These are phyloP conservation scores for Cerceris rybyensis DNA, from an alignment of 2,888 invertebrate species.

Conservation along the genomic window DNA sequence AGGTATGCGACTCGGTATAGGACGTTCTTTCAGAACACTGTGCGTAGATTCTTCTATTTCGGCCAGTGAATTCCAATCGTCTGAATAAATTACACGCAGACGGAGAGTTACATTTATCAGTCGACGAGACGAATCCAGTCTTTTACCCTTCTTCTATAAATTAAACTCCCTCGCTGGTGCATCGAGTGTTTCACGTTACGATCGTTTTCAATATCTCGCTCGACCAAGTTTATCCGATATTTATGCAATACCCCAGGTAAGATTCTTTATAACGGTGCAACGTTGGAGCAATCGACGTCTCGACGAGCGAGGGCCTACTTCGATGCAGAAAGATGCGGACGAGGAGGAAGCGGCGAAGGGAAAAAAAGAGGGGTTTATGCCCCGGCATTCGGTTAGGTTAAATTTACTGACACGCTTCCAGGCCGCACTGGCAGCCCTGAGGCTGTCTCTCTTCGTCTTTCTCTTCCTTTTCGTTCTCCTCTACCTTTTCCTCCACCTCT, in stretches of 20 bases:
- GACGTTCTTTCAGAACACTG: constrained; percentile 2
- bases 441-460: constrained; percentile 53
- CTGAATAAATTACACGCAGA: constrained; percentile 52
- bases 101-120: neutral
- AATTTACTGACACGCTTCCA: constrained; percentile 73
- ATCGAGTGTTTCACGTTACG: constrained; percentile 8
- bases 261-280: constrained; percentile 32
- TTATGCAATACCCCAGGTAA: constrained; percentile 16
- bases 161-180: no score
- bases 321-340: constrained; percentile 35
- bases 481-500: constrained; percentile 21
- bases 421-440: constrained; percentile 66
- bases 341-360: constrained; percentile 22
- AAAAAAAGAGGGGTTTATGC: constrained; percentile 39
- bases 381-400: constrained; percentile 70
- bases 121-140: no score
- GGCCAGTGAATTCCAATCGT: constrained; percentile 38
- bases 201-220: constrained; percentile 3
- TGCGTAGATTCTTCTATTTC: constrained; percentile 48
- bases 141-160: no score
- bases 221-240: constrained; percentile 1
- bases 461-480: constrained; percentile 23
- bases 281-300: constrained; percentile 38
- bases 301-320: constrained; percentile 38
- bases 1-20: constrained; percentile 41